Conservation (phyloP, 1,140 invertebrate genomes). For the Scaptodrosophila lebanonensis region DNA sequence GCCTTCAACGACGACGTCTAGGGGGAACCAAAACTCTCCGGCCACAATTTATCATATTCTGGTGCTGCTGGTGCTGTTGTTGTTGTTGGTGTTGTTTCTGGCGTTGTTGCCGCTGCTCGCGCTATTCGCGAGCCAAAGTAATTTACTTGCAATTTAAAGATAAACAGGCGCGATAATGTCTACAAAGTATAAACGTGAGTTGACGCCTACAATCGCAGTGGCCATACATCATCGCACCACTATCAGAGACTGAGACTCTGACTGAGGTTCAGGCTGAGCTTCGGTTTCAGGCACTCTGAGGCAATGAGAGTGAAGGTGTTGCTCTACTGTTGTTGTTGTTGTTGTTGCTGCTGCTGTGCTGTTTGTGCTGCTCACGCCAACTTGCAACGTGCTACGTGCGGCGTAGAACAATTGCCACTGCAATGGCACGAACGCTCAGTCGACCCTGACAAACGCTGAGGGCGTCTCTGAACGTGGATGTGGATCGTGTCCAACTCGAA, state of each 20-base stretch:
- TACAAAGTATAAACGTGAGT: slow-evolving; percentile 76
- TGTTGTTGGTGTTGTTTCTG: too few species aligned
- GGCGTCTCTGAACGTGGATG: slow-evolving; percentile 38
- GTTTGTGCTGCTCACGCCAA: slow-evolving; percentile 37
- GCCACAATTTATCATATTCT: slow-evolving; percentile 61
- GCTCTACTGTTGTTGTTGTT: slow-evolving; percentile 13
- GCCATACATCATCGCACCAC: slow-evolving; percentile 68
- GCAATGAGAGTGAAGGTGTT: slow-evolving; percentile 64
- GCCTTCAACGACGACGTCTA: neutral
- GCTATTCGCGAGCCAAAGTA: slow-evolving; percentile 72
- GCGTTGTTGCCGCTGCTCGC: too few species aligned
- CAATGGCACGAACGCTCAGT: slow-evolving; percentile 61
- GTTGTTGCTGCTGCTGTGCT: slow-evolving; percentile 25
- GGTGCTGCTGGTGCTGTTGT: too few species aligned
- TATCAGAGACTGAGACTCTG: too few species aligned
- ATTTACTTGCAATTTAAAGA: slow-evolving; percentile 76
- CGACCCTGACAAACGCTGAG: slow-evolving; percentile 67
- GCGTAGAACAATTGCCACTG: slow-evolving; percentile 59
- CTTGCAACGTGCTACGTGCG: slow-evolving; percentile 43
- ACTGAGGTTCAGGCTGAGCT: too few species aligned
- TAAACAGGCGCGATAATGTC: slow-evolving; percentile 75
- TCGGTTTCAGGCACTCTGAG: too few species aligned
- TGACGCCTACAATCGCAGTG: slow-evolving; percentile 67
- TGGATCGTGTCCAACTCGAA: slow-evolving; percentile 51
- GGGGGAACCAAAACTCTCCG: slow-evolving; percentile 1